Percentiles rank a stretch among this genome's conserved stretches.
Conservation (phyloP, 2,797 vertebrate species). For the Arnoldichthys spilopterus region DNA sequence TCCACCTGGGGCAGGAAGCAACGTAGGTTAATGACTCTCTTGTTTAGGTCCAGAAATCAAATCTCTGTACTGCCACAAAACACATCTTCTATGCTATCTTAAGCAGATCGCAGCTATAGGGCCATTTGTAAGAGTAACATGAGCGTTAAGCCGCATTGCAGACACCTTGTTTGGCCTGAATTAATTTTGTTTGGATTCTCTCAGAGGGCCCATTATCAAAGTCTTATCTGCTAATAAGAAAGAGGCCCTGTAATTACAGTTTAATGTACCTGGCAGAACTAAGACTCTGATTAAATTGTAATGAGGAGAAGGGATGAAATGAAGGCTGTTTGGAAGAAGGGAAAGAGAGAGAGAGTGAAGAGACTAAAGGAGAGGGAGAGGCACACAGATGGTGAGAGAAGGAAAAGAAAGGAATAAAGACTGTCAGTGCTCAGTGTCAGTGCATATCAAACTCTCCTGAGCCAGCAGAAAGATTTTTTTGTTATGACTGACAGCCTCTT, state of each 20-base stretch:
- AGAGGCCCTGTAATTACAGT: slow-evolving; percentile 74
- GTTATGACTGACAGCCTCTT: slow-evolving; percentile 40
- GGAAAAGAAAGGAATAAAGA: neutral
- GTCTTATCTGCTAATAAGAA: slow-evolving; percentile 74
- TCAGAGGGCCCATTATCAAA: slow-evolving; percentile 68
- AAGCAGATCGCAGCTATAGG: slow-evolving; percentile 39
- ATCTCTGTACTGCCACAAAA: slow-evolving; percentile 25
- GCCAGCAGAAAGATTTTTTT: slow-evolving; percentile 20
- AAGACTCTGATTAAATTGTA: slow-evolving; percentile 59
- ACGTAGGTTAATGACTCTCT: slow-evolving; percentile 39
- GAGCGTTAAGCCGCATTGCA: slow-evolving; percentile 14
- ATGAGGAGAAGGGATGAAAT: slow-evolving; percentile 43
- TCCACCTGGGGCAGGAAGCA: neutral
- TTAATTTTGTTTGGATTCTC: slow-evolving; percentile 72
- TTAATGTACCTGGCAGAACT: slow-evolving; percentile 62
- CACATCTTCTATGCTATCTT: slow-evolving; percentile 25
- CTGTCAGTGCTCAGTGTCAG: slow-evolving; percentile 17
- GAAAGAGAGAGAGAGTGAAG: slow-evolving; percentile 10
- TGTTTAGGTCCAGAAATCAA: slow-evolving; percentile 28
- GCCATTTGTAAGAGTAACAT: slow-evolving; percentile 31
- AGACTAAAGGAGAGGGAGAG: too few relatives aligned
- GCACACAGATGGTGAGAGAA: slow-evolving; percentile 13
- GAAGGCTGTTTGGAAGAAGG: slow-evolving; percentile 8
- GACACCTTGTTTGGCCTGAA: slow-evolving; percentile 49
- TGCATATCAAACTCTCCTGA: slow-evolving; percentile 26